phyloP scores from a whole-genome alignment of 2,888 invertebrate species.

The Xestia sexstrigata region DNA sequence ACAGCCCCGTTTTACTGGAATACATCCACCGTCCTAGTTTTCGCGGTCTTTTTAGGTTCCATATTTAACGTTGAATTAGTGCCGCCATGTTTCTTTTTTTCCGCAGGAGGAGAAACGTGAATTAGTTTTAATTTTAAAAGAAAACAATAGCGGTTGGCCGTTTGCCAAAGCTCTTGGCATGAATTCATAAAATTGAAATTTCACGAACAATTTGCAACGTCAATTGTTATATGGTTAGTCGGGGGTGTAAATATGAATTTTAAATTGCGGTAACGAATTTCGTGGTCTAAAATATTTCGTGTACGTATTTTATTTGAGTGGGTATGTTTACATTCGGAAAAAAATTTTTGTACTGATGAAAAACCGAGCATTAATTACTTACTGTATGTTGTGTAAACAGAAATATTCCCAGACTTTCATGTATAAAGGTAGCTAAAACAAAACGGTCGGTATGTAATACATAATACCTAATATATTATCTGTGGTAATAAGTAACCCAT shows the following conservation, averaged over 20 bases:
- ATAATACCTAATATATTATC: neutral
- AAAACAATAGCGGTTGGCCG: slow-evolving; percentile 70
- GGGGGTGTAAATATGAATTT: slow-evolving; percentile 64
- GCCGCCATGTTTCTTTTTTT: slow-evolving; percentile 47
- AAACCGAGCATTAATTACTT: neutral
- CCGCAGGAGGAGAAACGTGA: slow-evolving; percentile 38
- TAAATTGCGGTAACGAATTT: slow-evolving; percentile 53
- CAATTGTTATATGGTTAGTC: slow-evolving; percentile 64
- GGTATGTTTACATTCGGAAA: slow-evolving; percentile 19
- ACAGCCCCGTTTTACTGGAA: slow-evolving; percentile 54
- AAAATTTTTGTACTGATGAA: neutral
- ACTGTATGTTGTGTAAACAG: neutral
- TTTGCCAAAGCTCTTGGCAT: slow-evolving; percentile 61
- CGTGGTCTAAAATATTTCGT: slow-evolving; percentile 26
- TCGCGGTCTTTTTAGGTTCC: slow-evolving; percentile 52
- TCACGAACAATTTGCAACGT: slow-evolving; percentile 65
- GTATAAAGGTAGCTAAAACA: neutral
- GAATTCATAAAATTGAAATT: slow-evolving; percentile 71
- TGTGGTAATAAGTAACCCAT: neutral
- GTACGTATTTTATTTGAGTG: slow-evolving; percentile 18
- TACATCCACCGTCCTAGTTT: slow-evolving; percentile 55
- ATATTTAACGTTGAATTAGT: slow-evolving; percentile 63
- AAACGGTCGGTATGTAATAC: neutral
- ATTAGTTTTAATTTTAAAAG: slow-evolving; percentile 69
- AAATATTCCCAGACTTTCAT: neutral